Conservation (phyloP, 1,140 invertebrate species). For the Cyphomyrmex costatus region DNA sequence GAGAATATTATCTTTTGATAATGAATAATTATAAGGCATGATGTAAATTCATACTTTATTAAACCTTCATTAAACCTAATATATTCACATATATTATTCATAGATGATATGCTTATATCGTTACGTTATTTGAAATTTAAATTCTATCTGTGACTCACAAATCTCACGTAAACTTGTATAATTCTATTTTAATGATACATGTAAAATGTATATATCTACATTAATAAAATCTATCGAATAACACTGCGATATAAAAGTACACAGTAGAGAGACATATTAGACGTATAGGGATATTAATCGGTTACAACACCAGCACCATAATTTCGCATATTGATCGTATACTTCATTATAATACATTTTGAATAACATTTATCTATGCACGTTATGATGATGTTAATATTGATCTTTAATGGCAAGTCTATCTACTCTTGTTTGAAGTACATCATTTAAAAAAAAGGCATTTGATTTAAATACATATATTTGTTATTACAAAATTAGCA, state of each 20-base stretch:
- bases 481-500: background rate
- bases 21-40: slow-evolving; percentile 22
- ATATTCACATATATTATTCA: background rate
- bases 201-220: background rate
- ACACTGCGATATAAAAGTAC: background rate
- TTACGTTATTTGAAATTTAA: background rate
- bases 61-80: background rate
- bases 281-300: background rate
- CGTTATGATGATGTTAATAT: background rate
- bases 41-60: background rate
- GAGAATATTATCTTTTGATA: background rate
- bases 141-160: background rate
- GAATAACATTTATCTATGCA: background rate
- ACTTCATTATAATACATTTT: slow-evolving; percentile 17
- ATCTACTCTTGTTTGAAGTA: background rate
- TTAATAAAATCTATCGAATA: background rate
- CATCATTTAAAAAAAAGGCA: background rate
- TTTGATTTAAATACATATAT: background rate
- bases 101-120: background rate
- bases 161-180: slow-evolving; percentile 3
- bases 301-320: background rate
- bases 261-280: background rate
- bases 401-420: background rate
- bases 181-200: background rate
- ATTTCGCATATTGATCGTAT: background rate